Evolutionary conservation across 2,888 invertebrate genomes (phyloP).

Genomic region (Norana najaformis): DNA sequence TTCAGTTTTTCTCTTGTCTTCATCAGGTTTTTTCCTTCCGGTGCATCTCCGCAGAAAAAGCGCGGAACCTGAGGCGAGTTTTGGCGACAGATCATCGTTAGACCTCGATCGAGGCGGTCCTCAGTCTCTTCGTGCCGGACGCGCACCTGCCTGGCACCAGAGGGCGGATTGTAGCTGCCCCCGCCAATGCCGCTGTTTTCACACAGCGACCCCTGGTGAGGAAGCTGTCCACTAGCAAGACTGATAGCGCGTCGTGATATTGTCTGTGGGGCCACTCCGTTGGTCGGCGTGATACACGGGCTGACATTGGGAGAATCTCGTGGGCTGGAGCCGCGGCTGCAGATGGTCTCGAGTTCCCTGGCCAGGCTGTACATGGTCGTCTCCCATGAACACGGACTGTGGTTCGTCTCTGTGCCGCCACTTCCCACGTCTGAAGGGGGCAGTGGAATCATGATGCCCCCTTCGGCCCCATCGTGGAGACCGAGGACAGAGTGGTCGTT

Average conservation of each 20-base stretch:
- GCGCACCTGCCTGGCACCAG: background rate
- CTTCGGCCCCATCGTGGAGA: background rate
- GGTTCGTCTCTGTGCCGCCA: background rate
- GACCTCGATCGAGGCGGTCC: background rate
- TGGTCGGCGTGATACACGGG: background rate
- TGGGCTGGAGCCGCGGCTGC: background rate
- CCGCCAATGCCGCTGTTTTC: background rate
- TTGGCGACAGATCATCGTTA: constrained; percentile 30
- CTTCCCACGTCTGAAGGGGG: background rate
- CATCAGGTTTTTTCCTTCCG: background rate
- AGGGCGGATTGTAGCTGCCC: background rate
- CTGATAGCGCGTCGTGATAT: background rate
- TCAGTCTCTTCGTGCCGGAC: constrained; percentile 28
- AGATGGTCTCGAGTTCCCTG: background rate
- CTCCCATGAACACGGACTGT: constrained; percentile 17
- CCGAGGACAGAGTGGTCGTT: background rate
- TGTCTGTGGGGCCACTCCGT: background rate
- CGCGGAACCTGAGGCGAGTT: background rate
- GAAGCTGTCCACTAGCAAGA: background rate
- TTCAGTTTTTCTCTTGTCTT: background rate
- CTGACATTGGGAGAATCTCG: background rate
- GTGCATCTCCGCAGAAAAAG: background rate
- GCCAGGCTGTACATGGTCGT: constrained; percentile 10
- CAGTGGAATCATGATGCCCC: background rate
- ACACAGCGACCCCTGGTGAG: constrained; percentile 1